Conservation (phyloP, 2,113 vertebrate genomes). For the Dipodomys stephensi region DNA sequence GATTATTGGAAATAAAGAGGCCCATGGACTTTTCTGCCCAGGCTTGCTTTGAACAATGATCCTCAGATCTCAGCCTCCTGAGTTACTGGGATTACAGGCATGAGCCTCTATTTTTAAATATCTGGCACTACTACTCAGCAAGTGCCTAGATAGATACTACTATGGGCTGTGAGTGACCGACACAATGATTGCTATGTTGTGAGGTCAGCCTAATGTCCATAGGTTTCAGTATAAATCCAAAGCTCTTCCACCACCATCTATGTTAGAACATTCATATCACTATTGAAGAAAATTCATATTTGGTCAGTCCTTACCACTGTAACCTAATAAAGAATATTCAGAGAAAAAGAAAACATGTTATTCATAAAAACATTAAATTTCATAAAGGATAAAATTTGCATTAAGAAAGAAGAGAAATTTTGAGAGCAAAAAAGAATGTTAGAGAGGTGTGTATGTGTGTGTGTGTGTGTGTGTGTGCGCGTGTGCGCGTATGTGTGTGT, state of each 20-base stretch:
- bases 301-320: neutral
- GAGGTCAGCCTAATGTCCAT: neutral
- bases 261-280: neutral
- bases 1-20: too few relatives aligned
- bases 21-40: too few relatives aligned
- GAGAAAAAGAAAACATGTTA: neutral
- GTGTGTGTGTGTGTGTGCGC: rapidly evolving
- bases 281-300: neutral
- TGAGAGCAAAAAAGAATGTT: neutral
- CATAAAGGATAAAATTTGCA: neutral
- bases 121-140: neutral
- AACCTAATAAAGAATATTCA: neutral
- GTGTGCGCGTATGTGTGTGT: too few relatives aligned
- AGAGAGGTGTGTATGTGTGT: neutral
- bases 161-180: neutral
- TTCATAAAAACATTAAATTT: neutral
- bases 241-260: neutral
- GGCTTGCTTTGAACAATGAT: too few relatives aligned
- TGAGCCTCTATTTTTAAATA: too few relatives aligned
- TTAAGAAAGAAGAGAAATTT: neutral
- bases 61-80: too few relatives aligned
- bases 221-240: neutral
- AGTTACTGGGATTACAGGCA: too few relatives aligned
- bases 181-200: neutral
- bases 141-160: neutral